phyloP scores from a whole-genome alignment of 2,888 invertebrate species.

The Thalpophila matura region DNA sequence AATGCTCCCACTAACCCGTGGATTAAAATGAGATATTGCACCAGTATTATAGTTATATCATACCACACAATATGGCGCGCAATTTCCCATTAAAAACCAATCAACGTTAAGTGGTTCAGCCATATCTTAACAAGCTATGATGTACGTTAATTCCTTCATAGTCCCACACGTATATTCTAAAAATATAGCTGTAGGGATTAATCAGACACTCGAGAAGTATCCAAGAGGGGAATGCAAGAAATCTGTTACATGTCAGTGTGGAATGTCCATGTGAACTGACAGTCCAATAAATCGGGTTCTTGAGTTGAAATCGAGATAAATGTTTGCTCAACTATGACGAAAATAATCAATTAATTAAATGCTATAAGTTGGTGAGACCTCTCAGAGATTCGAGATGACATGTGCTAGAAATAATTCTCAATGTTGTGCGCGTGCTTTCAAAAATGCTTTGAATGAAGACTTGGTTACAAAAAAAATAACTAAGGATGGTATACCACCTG shows the following conservation, averaged over 20 bases:
- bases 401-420: too few relatives aligned
- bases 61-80: slow-evolving; percentile 53
- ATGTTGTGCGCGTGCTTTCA: neutral
- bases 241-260: slow-evolving; percentile 64
- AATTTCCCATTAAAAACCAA: slow-evolving; percentile 67
- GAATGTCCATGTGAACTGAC: slow-evolving; percentile 60
- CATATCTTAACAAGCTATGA: slow-evolving; percentile 65
- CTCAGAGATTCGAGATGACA: too few relatives aligned
- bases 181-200: slow-evolving; percentile 65
- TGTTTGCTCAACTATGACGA: slow-evolving; percentile 33
- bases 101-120: slow-evolving; percentile 61
- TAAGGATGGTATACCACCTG: too few relatives aligned
- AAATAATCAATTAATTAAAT: slow-evolving; percentile 57
- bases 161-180: slow-evolving; percentile 61
- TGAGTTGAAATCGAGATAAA: slow-evolving; percentile 50
- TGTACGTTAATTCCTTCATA: slow-evolving; percentile 54
- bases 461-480: too few relatives aligned
- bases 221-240: slow-evolving; percentile 60
- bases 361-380: slow-evolving; percentile 13
- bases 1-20: slow-evolving; percentile 14
- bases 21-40: slow-evolving; percentile 47
- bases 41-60: slow-evolving; percentile 47
- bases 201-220: slow-evolving; percentile 59
- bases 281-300: slow-evolving; percentile 56
- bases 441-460: too few relatives aligned